phyloP scores from a whole-genome alignment of 2,888 invertebrate species.

The Aspidiotus destructor region DNA sequence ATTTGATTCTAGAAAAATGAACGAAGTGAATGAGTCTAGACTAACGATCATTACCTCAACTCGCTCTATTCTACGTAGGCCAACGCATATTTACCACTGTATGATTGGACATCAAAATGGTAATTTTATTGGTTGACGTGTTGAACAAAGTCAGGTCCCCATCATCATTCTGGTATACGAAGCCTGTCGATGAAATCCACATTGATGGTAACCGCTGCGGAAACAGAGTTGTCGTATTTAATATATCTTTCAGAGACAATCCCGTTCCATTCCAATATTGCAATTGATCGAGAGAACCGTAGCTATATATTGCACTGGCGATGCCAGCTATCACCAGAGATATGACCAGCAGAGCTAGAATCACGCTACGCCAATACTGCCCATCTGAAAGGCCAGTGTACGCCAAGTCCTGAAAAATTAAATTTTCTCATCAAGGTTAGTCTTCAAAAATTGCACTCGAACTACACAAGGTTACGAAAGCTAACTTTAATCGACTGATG shows the following conservation, averaged over 20 bases:
- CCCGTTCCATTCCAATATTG: slow-evolving; percentile 80
- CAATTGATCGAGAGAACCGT: slow-evolving; percentile 82
- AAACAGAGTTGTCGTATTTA: slow-evolving; percentile 56
- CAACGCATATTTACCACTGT: slow-evolving; percentile 56
- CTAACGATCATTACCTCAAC: no score
- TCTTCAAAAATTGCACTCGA: background rate
- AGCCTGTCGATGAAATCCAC: slow-evolving; percentile 72
- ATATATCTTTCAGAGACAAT: slow-evolving; percentile 74
- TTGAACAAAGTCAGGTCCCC: slow-evolving; percentile 70
- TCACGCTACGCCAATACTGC: slow-evolving; percentile 80
- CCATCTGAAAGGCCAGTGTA: slow-evolving; percentile 57
- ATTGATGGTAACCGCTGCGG: slow-evolving; percentile 64
- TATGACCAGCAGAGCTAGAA: slow-evolving; percentile 77
- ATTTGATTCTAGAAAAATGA: slow-evolving; percentile 60
- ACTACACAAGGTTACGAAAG: background rate
- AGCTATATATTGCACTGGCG: slow-evolving; percentile 76
- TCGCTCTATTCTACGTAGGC: no score
- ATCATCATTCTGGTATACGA: slow-evolving; percentile 79
- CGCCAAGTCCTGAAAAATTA: slow-evolving; percentile 56
- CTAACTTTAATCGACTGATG: slow-evolving; percentile 27
- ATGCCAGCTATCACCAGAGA: slow-evolving; percentile 78
- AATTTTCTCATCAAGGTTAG: background rate
- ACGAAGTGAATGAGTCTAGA: slow-evolving; percentile 8
- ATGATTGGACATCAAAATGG: slow-evolving; percentile 74
- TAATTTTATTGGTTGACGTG: slow-evolving; percentile 66